These are phyloP conservation scores for Eriocheir sinensis DNA, from an alignment of 1,140 invertebrate species.

Conservation along the genomic window DNA sequence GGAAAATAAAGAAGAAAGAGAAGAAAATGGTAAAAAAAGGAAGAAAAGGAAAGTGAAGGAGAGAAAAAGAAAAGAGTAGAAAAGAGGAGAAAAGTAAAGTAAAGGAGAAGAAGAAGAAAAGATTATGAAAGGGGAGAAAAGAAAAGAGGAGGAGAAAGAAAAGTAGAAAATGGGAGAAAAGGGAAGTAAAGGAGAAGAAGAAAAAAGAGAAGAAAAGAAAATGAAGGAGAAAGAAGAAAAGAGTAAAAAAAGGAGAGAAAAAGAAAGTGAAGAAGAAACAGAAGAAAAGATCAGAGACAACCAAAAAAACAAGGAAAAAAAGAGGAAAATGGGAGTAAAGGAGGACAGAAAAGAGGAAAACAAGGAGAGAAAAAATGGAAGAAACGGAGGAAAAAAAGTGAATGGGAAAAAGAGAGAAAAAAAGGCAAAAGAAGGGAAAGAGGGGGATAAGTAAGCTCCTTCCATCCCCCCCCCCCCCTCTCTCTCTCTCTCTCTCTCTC, in stretches of 20 bases:
- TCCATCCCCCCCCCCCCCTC: neutral
- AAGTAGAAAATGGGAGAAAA: neutral
- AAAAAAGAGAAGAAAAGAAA: neutral
- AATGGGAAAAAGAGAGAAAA: neutral
- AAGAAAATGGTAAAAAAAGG: neutral
- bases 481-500: neutral
- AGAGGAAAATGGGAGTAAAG: neutral
- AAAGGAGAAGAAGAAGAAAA: too few relatives aligned
- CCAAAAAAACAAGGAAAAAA: neutral
- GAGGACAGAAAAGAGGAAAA: too few relatives aligned
- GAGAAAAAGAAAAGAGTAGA: neutral
- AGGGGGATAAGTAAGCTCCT: neutral
- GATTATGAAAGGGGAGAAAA: neutral
- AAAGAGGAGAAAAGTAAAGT: neutral
- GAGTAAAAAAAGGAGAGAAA: neutral
- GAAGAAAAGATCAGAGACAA: neutral
- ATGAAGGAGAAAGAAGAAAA: neutral
- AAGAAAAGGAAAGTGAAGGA: neutral
- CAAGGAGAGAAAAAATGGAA: neutral
- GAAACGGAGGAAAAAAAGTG: neutral
- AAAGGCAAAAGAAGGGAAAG: neutral
- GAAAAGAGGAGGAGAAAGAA: slow-evolving; percentile 2
- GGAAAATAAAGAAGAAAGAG: neutral
- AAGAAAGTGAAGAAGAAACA: neutral
- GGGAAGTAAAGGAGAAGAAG: neutral